Evolutionary conservation across 2,888 invertebrate genomes (phyloP), one percentile per base, ranked within the genome.

Genomic region (Anorthoa munda): DNA sequence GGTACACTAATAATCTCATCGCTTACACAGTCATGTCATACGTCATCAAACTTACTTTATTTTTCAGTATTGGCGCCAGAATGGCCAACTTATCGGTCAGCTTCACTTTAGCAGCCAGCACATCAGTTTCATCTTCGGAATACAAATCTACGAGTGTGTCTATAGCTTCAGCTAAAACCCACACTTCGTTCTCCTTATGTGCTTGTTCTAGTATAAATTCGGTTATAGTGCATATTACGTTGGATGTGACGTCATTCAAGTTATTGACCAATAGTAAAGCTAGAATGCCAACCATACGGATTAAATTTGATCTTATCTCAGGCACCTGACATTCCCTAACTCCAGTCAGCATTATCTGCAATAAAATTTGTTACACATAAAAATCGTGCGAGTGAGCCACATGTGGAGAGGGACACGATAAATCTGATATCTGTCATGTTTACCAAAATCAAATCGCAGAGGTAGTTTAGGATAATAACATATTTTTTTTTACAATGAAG

Each of bases 91-190:
- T 97, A n/a, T 97, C 97, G 3, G 97, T 96, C 66, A 98, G 95
- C 81, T 97, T 96, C 21, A 98, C 95, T 89, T 97, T 97, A 76
- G 94, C 94, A 1, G 98, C 97, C 74, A 98, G 92, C 26, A 89
- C 88, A 90, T 98, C 97, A 72, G 97, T 97, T 88, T 98, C 97
- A 88, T 98, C 98, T 88, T 98, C 98, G 0, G 97, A 97, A 92
- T 98, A 98, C 83, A 98, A 97, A 89, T 98, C 98, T 93, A 98
- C 97, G 45, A 98, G 89, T 0, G 97, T 97, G 89, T 98, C 98
- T 55, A 98, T 90, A 5, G 97, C 97, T 94, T 98, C 98, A 0
- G 98, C 98, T 51, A 97, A 94, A 9, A 98, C 97, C 97, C 98
- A 98, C 12, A 97, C 97, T 79, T 97, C 97, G 26, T 94, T 92